Percentiles rank a stretch among this genome's conserved stretches.
Evolutionary conservation across 2,113 vertebrate genomes (phyloP).

Genomic region (Rhinoderma darwinii): DNA sequence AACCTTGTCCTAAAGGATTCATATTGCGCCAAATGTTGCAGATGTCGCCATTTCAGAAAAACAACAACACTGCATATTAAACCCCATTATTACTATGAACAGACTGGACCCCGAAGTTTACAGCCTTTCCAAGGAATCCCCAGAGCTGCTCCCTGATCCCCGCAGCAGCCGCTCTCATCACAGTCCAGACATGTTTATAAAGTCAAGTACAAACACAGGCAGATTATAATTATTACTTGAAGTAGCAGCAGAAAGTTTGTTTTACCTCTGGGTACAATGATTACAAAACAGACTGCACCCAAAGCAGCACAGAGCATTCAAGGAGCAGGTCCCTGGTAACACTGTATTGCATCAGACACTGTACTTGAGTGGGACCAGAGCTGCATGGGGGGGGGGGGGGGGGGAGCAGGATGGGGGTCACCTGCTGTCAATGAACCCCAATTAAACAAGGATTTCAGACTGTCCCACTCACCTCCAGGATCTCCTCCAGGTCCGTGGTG

Average conservation of each 20-base stretch:
- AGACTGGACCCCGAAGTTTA: no score
- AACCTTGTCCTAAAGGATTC: no score
- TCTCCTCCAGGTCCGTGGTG: constrained; percentile 83
- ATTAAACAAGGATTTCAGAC: no score
- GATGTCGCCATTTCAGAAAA: no score
- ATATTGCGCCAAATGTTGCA: no score
- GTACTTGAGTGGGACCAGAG: not conserved
- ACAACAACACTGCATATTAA: no score
- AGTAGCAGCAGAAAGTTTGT: not conserved
- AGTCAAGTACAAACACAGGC: not conserved
- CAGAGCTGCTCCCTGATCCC: not conserved
- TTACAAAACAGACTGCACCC: not conserved
- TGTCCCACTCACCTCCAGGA: constrained; percentile 83
- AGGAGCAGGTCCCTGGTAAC: not conserved
- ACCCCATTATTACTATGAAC: no score
- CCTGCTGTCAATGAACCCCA: no score
- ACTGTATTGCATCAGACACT: constrained; percentile 2
- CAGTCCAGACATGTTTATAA: no score
- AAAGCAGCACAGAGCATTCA: not conserved
- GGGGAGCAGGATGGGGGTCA: not conserved
- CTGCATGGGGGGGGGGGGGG: not conserved
- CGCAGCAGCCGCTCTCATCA: not conserved
- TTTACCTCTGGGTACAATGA: not conserved
- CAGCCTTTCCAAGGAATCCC: no score
- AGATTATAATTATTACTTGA: not conserved